A percentile compares a stretch with the other conserved stretches of the same genome.
Evolutionary conservation across 2,888 invertebrate genomes (phyloP).

Genomic region (Rhodophaea formosa): DNA sequence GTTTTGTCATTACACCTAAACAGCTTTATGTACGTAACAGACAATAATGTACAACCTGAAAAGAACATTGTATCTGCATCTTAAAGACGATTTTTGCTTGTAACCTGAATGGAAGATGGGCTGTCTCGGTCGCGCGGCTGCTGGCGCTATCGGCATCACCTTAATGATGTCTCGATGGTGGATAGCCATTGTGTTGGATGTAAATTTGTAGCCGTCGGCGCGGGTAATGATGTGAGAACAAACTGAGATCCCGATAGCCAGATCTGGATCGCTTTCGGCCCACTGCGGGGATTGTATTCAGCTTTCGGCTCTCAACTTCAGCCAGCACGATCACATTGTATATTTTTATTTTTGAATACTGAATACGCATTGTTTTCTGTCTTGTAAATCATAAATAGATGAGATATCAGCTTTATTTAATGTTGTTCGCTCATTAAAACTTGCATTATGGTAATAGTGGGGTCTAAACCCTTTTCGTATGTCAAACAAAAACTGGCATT

Average conservation of each 20-base stretch:
- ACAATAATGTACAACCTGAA: constrained; percentile 34
- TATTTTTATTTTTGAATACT: constrained; percentile 52
- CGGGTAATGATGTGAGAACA: constrained; percentile 82
- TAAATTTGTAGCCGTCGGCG: constrained; percentile 82
- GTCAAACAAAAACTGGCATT: constrained; percentile 45
- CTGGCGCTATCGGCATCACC: constrained; percentile 81
- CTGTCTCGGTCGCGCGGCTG: constrained; percentile 48
- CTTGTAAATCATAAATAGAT: constrained; percentile 58
- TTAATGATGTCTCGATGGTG: constrained; percentile 82
- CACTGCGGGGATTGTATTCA: constrained; percentile 67
- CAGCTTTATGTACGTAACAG: constrained; percentile 49
- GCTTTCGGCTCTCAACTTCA: constrained; percentile 56
- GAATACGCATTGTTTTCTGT: constrained; percentile 56
- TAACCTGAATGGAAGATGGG: constrained; percentile 38
- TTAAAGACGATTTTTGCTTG: constrained; percentile 46
- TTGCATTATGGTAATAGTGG: constrained; percentile 11
- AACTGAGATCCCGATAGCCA: constrained; percentile 79
- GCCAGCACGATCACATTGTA: constrained; percentile 48
- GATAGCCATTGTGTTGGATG: constrained; percentile 82
- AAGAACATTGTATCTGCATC: constrained; percentile 32
- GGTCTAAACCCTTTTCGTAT: constrained; percentile 17
- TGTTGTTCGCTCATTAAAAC: constrained; percentile 8
- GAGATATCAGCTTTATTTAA: constrained; percentile 23
- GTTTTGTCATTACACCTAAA: constrained; percentile 57
- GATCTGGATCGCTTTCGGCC: constrained; percentile 74